Evolutionary conservation across 2,113 vertebrate genomes (phyloP).

Genomic region (Empidonax traillii): DNA sequence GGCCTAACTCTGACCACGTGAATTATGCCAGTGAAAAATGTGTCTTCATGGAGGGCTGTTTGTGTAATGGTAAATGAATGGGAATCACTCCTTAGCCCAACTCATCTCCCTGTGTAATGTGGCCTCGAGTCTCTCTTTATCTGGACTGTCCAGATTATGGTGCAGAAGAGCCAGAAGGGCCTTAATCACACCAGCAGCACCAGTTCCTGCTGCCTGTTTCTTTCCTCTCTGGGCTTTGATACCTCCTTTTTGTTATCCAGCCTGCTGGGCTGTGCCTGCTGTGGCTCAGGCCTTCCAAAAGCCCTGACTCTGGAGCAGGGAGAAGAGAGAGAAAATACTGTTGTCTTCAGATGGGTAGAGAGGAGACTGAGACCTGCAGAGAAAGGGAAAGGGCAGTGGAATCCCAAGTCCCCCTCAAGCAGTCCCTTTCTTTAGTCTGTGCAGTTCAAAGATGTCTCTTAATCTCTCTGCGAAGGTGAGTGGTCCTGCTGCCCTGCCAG

Average conservation of each 20-base stretch:
- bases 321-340: rapidly evolving
- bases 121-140: background rate
- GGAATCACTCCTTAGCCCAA: rapidly evolving
- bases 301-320: background rate
- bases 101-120: rapidly evolving
- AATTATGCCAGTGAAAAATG: background rate
- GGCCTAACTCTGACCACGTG: background rate
- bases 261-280: background rate
- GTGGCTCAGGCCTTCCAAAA: background rate
- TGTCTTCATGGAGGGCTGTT: rapidly evolving
- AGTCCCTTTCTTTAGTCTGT: background rate
- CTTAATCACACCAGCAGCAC: background rate
- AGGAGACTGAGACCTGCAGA: background rate
- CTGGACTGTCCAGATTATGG: background rate
- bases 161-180: background rate
- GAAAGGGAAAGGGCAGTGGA: background rate
- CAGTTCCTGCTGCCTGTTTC: rapidly evolving
- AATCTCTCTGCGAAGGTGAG: rapidly evolving
- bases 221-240: rapidly evolving
- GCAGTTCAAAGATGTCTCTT: background rate
- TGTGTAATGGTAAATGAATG: background rate
- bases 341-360: background rate
- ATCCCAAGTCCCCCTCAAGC: background rate
- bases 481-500: background rate
- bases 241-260: background rate